Conservation (phyloP, 2,888 invertebrate species). For the Drosophila anceps region DNA sequence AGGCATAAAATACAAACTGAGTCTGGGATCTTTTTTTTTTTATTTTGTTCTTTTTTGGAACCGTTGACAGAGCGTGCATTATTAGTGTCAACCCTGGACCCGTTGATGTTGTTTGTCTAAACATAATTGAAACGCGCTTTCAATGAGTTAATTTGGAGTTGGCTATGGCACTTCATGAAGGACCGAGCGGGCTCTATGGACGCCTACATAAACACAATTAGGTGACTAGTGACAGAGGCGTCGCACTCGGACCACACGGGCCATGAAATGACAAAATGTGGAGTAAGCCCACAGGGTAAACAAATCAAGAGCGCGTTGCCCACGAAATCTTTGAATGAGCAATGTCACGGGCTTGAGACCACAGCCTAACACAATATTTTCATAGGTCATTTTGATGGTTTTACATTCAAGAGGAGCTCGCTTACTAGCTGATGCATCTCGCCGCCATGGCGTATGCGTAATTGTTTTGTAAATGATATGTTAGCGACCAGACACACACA, state of each 20-base stretch:
- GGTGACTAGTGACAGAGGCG: slow-evolving; percentile 55
- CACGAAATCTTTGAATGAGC: slow-evolving; percentile 47
- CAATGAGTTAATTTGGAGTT: slow-evolving; percentile 78
- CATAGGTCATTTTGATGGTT: slow-evolving; percentile 77
- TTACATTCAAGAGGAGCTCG: slow-evolving; percentile 50
- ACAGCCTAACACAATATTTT: slow-evolving; percentile 74
- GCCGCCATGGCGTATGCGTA: slow-evolving; percentile 59
- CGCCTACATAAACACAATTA: slow-evolving; percentile 80
- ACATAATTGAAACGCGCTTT: slow-evolving; percentile 78
- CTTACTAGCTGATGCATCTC: slow-evolving; percentile 48
- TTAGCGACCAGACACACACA: slow-evolving; percentile 14
- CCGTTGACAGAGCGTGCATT: slow-evolving; percentile 56
- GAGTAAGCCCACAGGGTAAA: slow-evolving; percentile 73
- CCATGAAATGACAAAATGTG: slow-evolving; percentile 77
- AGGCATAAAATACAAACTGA: slow-evolving; percentile 63
- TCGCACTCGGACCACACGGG: slow-evolving; percentile 32
- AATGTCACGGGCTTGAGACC: slow-evolving; percentile 53
- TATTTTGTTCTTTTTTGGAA: slow-evolving; percentile 5
- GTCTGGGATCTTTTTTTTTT: slow-evolving; percentile 46
- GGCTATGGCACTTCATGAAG: slow-evolving; percentile 47
- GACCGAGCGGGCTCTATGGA: slow-evolving; percentile 27
- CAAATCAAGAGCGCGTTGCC: slow-evolving; percentile 45
- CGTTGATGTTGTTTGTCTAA: slow-evolving; percentile 67
- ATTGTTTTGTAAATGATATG: slow-evolving; percentile 75
- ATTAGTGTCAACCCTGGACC: slow-evolving; percentile 68